Base-by-base conservation (phyloP, 64 coral and sea anemone genomes). In the Montipora efflorescens region DNA sequence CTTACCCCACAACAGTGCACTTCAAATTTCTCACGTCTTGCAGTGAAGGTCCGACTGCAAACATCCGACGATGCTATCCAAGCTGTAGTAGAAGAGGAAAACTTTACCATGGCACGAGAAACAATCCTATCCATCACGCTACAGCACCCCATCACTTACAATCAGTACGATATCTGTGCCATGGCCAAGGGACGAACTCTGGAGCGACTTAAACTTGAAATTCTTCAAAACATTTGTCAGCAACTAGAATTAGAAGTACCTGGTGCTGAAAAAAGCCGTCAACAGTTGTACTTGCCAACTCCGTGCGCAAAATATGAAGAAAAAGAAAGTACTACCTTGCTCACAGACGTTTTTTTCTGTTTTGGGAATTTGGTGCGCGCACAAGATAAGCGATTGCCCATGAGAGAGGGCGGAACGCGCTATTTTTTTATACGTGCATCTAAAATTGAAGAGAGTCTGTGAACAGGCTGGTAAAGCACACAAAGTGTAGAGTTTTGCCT, bases 71-170 rank as follows among this genome's bases (percentile, higher is more conserved):
- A 90, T 23, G 18, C 52, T 79, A 59, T 90, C 59, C 53, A 6
- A 23, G 88, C 88, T 18, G 18, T 36, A 5, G 4, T 64, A 76
- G 75, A 90, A 16, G 88, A 90, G 59, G 52, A 44, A n/a, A 90
- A 90, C 76, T 90, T 79, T 77, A 14, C 59, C 18, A 44, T 5
- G 52, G 88, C 88, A 79, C 62, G 55, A 23, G 88, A 90, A 67
- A 77, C 75, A 43, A 19, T 90, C 20, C 9, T 36, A 9, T n/a
- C 51, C 8, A 81, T 81, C 18, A 23, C 4, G 7, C 87, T 90
- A 3, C 74, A 78, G 28, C 87, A 90, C 55, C 59, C 75, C 19
- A 78, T 87, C 47, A 73, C 48, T 7, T 87, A n/a, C 12, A 43
- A 87, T 20, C 47, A 87, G 18, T 70, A 87, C 18, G 83, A 81